A percentile compares a stretch with the other conserved stretches of the same genome.
Conservation (phyloP, 37 sponge, comb jelly and placozoan genomes). For the Eunapius fragilis region DNA sequence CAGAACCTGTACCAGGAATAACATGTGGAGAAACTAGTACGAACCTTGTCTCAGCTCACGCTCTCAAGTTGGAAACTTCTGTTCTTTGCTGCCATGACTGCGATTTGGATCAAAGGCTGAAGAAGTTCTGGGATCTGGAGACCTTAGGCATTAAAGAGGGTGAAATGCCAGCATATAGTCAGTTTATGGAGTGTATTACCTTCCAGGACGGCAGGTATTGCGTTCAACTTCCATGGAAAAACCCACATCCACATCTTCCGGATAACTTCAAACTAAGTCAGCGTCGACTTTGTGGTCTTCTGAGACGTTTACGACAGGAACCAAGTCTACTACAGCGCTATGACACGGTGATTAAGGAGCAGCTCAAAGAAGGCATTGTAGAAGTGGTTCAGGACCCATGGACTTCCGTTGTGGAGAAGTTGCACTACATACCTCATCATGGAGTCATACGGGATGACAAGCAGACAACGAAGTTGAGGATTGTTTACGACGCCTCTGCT, state of each 20-base stretch:
- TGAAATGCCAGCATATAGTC: constrained; percentile 1
- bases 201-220: constrained; percentile 30
- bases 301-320: constrained; percentile 1
- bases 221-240: constrained; percentile 36
- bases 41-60: constrained; percentile 3
- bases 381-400: constrained; percentile 2
- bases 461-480: constrained; percentile 2
- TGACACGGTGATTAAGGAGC: constrained; percentile 3
- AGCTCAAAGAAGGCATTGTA: constrained; percentile 1
- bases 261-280: constrained; percentile 3
- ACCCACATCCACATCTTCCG: neutral
- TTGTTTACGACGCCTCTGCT: constrained; percentile 22
- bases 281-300: constrained; percentile 8
- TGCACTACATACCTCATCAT: constrained; percentile 12
- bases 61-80: neutral
- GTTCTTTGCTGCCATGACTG: too few relatives aligned
- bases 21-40: neutral
- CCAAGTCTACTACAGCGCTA: constrained; percentile 4
- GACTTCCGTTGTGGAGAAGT: neutral
- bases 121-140: too few relatives aligned
- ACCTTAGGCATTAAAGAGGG: too few relatives aligned
- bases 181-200: constrained; percentile 2
- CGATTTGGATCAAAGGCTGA: constrained; percentile 18
- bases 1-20: constrained; percentile 11
- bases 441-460: constrained; percentile 6